Percentiles rank a stretch among this genome's conserved stretches.
Conservation (phyloP, 1,140 invertebrate genomes). For the Drosophila burlai region DNA sequence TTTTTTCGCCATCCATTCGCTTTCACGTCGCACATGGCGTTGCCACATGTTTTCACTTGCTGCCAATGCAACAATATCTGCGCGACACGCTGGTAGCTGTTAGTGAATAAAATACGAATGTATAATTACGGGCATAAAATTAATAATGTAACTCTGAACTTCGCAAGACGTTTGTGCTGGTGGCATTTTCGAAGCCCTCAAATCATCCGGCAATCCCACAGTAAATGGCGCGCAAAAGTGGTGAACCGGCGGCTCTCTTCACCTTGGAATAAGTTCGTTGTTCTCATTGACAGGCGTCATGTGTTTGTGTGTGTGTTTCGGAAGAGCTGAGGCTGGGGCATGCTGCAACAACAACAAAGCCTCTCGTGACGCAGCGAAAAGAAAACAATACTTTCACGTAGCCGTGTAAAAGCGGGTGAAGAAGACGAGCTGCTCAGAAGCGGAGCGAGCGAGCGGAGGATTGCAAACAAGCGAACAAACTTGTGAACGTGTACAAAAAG, state of each 20-base stretch:
- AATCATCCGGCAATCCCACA: conserved; percentile 47
- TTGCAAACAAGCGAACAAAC: conserved; percentile 67
- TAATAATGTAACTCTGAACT: neutral
- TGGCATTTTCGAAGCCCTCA: conserved; percentile 17
- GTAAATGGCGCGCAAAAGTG: conserved; percentile 76
- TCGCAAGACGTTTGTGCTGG: neutral
- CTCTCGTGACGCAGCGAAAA: conserved; percentile 71
- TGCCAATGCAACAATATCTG: conserved; percentile 20
- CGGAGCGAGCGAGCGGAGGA: conserved; percentile 55
- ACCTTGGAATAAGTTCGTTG: conserved; percentile 75
- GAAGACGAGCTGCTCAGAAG: conserved; percentile 27
- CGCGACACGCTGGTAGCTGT: neutral
- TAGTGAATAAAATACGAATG: conserved; percentile 1
- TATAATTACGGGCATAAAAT: neutral
- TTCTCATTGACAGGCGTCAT: conserved; percentile 66
- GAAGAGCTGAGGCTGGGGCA: conserved; percentile 69
- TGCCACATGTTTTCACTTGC: conserved; percentile 65
- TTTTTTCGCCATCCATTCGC: conserved; percentile 68
- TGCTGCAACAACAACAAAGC: conserved; percentile 52
- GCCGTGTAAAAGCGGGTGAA: conserved; percentile 52
- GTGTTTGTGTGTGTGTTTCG: conserved; percentile 43
- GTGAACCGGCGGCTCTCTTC: conserved; percentile 67
- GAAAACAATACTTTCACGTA: conserved; percentile 75
- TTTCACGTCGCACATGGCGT: conserved; percentile 68
- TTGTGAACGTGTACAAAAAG: conserved; percentile 81